Evolutionary conservation across 2,888 invertebrate genomes (phyloP), one percentile per base, ranked within the genome.

Genomic region (Pilophorus perplexus): DNA sequence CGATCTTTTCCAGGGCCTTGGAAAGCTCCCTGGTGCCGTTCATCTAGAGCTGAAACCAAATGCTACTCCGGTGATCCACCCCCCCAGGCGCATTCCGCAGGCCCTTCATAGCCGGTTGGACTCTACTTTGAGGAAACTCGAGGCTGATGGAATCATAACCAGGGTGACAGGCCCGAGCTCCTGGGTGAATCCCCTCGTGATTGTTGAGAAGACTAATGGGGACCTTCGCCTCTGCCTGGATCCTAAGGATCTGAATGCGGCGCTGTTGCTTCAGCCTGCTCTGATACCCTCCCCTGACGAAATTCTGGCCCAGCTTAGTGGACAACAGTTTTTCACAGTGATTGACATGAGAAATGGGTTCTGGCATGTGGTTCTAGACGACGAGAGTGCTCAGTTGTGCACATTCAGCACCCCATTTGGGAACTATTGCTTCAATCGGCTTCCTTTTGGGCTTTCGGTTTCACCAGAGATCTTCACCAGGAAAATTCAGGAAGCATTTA

Each of bases 351-450:
- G 48, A 20, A 37, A 64, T 52, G 72, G 70, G 4, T 72, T 72
- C 46, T 70, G 67, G 57, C 70, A 71, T 23, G 57, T 70, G 0
- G 62, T 64, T 14, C 50, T 72, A 12, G 71, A 71, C 20, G 67
- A 70, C 37, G 66, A 69, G 12, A 68, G 68, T n/a, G 65, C 68
- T n/a, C 12, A 62, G 2, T 27, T 70, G 3, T 71, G 71, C n/a
- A 70, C 69, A 4, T 72, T 73, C 52, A 69, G 67, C 18, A 72
- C 71, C 1, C 73, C 72, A 16, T 71, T 68, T 68, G 74, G 73
- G 3, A 52, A 27, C 14, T 25, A n/a, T 27, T 4, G 67, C 23
- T 72, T 68, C 48, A 28, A 18, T 8, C 60, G 71, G 22, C 22
- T 72, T n/a, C 69, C 71, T 1, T 72, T 70, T 68, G 72, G 72